phyloP scores from a whole-genome alignment of 2,888 invertebrate species.

The Pachliopta kotzebuea region DNA sequence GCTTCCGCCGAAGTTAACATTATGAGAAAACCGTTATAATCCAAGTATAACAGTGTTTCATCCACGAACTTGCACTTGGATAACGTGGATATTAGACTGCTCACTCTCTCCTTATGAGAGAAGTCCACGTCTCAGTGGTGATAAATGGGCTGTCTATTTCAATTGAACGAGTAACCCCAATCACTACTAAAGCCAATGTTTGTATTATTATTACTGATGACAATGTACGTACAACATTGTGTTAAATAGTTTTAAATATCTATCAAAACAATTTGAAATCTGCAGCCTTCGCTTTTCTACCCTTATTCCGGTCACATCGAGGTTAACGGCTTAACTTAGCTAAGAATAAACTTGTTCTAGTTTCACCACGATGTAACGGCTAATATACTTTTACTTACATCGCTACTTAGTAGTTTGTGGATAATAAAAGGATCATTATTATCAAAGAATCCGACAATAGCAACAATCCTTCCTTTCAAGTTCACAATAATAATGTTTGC shows the following conservation, averaged over 20 bases:
- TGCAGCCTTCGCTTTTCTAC: not conserved
- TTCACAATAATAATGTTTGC: not conserved
- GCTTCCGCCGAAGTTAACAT: too few relatives aligned
- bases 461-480: not conserved
- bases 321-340: slow-evolving; percentile 1
- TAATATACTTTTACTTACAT: slow-evolving; percentile 2
- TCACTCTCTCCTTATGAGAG: too few relatives aligned
- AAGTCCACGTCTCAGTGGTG: too few relatives aligned
- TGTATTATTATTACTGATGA: not conserved
- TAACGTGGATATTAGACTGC: too few relatives aligned
- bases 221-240: not conserved
- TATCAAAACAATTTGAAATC: not conserved
- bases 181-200: too few relatives aligned
- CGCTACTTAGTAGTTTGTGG: not conserved
- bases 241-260: not conserved
- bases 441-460: not conserved
- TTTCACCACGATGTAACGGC: slow-evolving; percentile 3
- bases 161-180: too few relatives aligned
- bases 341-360: slow-evolving; percentile 11
- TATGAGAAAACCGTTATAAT: too few relatives aligned
- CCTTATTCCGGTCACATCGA: slow-evolving; percentile 6
- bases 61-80: too few relatives aligned
- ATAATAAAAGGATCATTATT: not conserved
- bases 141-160: too few relatives aligned
- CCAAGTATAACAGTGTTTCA: too few relatives aligned